phyloP scores from a whole-genome alignment of 1,140 invertebrate species.

The Harpegnathos saltator region DNA sequence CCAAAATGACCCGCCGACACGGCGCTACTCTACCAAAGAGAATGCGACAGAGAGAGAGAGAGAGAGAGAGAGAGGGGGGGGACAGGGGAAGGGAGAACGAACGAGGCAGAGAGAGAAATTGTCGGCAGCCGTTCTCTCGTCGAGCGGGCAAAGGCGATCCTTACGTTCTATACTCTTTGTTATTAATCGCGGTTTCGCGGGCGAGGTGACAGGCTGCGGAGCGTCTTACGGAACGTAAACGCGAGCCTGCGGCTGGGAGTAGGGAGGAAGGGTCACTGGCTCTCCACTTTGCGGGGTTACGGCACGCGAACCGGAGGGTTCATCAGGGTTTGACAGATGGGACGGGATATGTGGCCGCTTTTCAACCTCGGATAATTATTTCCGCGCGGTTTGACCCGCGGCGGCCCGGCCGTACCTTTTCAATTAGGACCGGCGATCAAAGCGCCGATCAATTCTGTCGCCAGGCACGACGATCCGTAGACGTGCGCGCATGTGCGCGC shows the following conservation, averaged over 20 bases:
- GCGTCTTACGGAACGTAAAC: neutral
- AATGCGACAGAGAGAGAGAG: neutral
- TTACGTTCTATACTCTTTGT: constrained; percentile 6
- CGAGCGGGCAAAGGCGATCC: too few species aligned
- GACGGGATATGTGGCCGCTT: neutral
- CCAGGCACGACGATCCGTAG: neutral
- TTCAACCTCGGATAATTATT: constrained; percentile 69
- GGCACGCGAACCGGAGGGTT: constrained; percentile 1
- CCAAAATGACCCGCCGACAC: constrained; percentile 35
- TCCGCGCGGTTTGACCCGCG: neutral
- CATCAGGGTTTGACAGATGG: constrained; percentile 44
- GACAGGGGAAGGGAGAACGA: too few species aligned
- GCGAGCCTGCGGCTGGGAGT: neutral
- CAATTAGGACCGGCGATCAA: constrained; percentile 65
- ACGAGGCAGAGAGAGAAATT: too few species aligned
- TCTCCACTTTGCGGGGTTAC: neutral
- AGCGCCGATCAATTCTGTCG: constrained; percentile 44
- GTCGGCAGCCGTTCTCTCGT: too few species aligned
- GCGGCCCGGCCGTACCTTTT: constrained; percentile 32
- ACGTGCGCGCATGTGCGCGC: neutral
- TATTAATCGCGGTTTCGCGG: neutral
- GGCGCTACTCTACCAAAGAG: neutral
- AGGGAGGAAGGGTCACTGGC: too few species aligned
- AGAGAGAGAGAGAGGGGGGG: neutral
- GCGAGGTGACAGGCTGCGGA: neutral